phyloP scores from a whole-genome alignment of 2,888 invertebrate species.

The Plebejus argus region DNA sequence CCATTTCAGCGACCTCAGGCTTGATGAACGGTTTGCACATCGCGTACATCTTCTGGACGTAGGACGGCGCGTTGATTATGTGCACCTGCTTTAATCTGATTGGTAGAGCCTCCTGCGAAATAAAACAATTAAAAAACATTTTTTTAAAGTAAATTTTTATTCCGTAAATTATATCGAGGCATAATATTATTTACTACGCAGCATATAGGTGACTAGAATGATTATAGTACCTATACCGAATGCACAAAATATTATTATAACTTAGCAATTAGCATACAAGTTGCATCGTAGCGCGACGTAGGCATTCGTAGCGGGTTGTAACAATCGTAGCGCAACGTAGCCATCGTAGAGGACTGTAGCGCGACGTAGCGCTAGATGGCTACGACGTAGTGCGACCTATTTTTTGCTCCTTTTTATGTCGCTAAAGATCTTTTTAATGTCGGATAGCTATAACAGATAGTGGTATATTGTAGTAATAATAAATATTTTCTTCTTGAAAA shows the following conservation, averaged over 20 bases:
- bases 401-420: neutral
- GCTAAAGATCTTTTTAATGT: no score
- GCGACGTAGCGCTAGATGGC: neutral
- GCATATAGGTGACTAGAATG: no score
- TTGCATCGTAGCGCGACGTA: neutral
- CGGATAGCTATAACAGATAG: no score
- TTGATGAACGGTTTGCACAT: conserved; percentile 85
- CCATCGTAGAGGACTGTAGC: neutral
- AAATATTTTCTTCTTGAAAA: no score
- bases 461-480: no score
- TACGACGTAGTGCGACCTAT: neutral
- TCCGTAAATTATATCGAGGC: no score
- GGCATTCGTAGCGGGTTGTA: neutral
- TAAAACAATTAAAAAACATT: no score
- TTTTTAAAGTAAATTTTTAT: no score
- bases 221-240: no score
- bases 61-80: conserved; percentile 84
- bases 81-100: conserved; percentile 85
- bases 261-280: no score
- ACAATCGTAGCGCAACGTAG: neutral
- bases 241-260: no score
- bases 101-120: conserved; percentile 84
- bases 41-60: conserved; percentile 83
- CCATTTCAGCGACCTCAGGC: conserved; percentile 85
- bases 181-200: no score